Evolutionary conservation across 2,888 invertebrate species (phyloP).

Genomic region (Steinernema hermaphroditum): DNA sequence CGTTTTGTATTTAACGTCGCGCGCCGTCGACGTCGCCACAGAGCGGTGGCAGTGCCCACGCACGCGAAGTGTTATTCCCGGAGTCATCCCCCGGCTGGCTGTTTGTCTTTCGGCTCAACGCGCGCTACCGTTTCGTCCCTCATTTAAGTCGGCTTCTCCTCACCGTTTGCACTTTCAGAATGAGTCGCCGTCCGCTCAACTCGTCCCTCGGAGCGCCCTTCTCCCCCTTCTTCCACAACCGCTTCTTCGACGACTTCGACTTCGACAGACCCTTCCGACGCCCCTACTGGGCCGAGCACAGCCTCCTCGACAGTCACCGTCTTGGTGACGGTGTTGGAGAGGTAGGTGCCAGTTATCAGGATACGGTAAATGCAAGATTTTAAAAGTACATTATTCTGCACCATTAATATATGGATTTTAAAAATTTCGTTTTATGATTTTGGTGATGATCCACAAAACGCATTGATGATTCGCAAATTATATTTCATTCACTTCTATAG

Average conservation of each 20-base stretch:
- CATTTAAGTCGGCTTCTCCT: background rate
- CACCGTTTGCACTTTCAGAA: background rate
- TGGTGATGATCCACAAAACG: too few relatives aligned
- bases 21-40: too few relatives aligned
- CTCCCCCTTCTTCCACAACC: constrained; percentile 34
- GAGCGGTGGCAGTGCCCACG: background rate
- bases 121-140: background rate
- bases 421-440: too few relatives aligned
- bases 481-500: too few relatives aligned
- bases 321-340: constrained; percentile 54
- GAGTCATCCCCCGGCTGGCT: background rate
- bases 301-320: constrained; percentile 51
- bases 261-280: constrained; percentile 51
- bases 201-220: constrained; percentile 16
- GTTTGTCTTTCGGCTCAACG: background rate
- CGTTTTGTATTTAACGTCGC: constrained; percentile 17
- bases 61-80: background rate
- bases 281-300: constrained; percentile 56
- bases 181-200: constrained; percentile 16
- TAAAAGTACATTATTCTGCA: too few relatives aligned
- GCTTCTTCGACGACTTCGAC: constrained; percentile 56
- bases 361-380: too few relatives aligned
- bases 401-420: too few relatives aligned
- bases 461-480: too few relatives aligned
- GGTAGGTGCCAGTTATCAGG: too few relatives aligned